Evolutionary conservation across 2,113 vertebrate genomes (phyloP), one percentile per base, ranked within the genome.

Genomic region (Atherinomorus stipes): DNA sequence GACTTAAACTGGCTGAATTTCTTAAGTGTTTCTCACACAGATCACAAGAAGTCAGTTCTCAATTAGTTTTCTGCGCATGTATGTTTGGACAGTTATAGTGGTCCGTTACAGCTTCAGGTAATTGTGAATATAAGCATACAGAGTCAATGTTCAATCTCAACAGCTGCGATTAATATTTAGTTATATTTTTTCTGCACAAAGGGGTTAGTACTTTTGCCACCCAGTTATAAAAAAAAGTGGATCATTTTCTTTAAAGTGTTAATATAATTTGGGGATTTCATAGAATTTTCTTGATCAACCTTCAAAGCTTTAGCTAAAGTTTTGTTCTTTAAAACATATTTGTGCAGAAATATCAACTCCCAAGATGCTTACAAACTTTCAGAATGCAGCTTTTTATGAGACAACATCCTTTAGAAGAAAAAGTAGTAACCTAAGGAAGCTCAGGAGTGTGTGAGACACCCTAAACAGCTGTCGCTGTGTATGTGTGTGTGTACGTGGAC

Each of bases 381-480:
- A 34, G 3, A 42, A 42, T 19, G 15, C 16, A 19, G 44, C 44
- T 45, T 76, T 34, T 51, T 21, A 40, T 21, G 26, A 45, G 54
- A 50, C 7, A 0, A 45, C 63, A 62, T 38, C 38, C 25, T 37
- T 42, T 13, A 64, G 7, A 21, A 0, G 15, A 22, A 6, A 71
- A 34, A 53, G 19, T 4, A 9, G 45, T 47, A 50, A 71, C 50
- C 26, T 74, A 18, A 68, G 34, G 74, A 51, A 64, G 38, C 23
- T 57, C 11, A 0, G 25, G 42, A 34, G 73, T 79, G 67, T 80
- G 78, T 74, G 65, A 85, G 80, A 81, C 23, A 2, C 52, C 67
- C 75, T 78, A 85, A 88, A 86, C 84, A 88, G 77, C 85, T 91
- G 87, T 68, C 76, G 70, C 51, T 69, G 78, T 81, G 64, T 50